Percentiles rank a stretch among this genome's conserved stretches.
phyloP scores from a whole-genome alignment of 2,797 vertebrate genomes.

The Allobates femoralis region DNA sequence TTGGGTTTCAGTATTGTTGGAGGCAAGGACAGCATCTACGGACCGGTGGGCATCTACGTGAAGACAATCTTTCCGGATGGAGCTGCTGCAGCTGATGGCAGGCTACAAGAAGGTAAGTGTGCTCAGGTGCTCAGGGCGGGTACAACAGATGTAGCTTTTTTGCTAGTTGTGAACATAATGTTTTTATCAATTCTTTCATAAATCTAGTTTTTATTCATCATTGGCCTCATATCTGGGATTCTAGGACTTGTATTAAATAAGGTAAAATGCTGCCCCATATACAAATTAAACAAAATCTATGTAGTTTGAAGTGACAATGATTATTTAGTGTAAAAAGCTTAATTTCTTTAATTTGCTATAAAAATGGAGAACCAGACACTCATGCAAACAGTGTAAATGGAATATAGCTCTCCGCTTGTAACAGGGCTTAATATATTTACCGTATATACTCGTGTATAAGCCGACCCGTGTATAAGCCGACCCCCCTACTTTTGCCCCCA shows the following conservation, averaged over 20 bases:
- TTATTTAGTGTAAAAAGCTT: background rate
- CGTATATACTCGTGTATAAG: no score
- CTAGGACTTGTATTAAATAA: background rate
- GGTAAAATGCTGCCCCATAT: conserved; percentile 6
- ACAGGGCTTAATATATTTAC: background rate
- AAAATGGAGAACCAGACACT: background rate
- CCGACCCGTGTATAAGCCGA: no score
- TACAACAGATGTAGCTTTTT: background rate
- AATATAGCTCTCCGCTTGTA: background rate
- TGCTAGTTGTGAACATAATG: background rate
- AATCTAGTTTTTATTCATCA: background rate
- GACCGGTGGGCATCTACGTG: conserved; percentile 95
- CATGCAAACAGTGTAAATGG: background rate
- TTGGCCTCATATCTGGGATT: background rate
- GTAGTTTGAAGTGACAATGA: background rate
- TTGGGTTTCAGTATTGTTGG: conserved; percentile 96
- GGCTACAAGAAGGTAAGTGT: conserved; percentile 88
- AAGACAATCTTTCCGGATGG: conserved; percentile 94
- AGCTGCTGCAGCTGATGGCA: conserved; percentile 90
- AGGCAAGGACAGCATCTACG: conserved; percentile 91
- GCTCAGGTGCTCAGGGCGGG: background rate
- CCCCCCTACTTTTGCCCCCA: no score
- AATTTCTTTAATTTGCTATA: background rate
- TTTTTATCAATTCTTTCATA: background rate
- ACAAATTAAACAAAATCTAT: background rate